Conservation (phyloP, 2,113 vertebrate species). For the Cyprinodon brontotheroides region DNA sequence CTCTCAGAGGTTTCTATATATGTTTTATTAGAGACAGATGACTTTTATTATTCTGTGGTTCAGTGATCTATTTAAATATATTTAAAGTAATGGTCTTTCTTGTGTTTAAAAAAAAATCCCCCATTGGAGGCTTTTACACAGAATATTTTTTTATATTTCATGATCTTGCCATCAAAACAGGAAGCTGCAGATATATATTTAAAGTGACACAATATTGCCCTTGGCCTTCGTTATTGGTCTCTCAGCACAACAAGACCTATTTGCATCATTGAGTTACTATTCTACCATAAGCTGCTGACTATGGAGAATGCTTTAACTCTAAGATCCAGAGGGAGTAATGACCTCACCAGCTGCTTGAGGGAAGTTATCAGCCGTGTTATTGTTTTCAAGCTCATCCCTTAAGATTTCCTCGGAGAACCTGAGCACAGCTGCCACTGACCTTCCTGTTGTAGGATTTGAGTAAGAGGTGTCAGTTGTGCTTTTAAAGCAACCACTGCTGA, state of each 20-base stretch:
- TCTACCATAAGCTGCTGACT: slow-evolving; percentile 61
- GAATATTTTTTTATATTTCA: slow-evolving; percentile 9
- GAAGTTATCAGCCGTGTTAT: slow-evolving; percentile 69
- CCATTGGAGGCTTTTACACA: background rate
- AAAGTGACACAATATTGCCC: slow-evolving; percentile 53
- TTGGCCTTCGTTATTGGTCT: slow-evolving; percentile 56
- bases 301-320: slow-evolving; percentile 45
- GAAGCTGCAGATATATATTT: slow-evolving; percentile 4
- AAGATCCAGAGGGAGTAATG: slow-evolving; percentile 60
- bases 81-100: slow-evolving; percentile 19
- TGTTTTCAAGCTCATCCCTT: slow-evolving; percentile 63
- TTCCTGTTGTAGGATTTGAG: slow-evolving; percentile 54
- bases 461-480: slow-evolving; percentile 53
- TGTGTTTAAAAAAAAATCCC: slow-evolving; percentile 7
- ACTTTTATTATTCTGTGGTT: background rate
- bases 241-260: slow-evolving; percentile 39
- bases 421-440: slow-evolving; percentile 56
- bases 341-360: slow-evolving; percentile 57
- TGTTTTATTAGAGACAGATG: background rate
- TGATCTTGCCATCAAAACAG: slow-evolving; percentile 16
- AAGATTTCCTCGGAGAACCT: slow-evolving; percentile 56
- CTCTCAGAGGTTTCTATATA: background rate
- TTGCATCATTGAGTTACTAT: slow-evolving; percentile 57
- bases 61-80: background rate
- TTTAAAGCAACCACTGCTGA: slow-evolving; percentile 17